Conservation (phyloP, 2,888 invertebrate genomes). For the Mythimna albipuncta region DNA sequence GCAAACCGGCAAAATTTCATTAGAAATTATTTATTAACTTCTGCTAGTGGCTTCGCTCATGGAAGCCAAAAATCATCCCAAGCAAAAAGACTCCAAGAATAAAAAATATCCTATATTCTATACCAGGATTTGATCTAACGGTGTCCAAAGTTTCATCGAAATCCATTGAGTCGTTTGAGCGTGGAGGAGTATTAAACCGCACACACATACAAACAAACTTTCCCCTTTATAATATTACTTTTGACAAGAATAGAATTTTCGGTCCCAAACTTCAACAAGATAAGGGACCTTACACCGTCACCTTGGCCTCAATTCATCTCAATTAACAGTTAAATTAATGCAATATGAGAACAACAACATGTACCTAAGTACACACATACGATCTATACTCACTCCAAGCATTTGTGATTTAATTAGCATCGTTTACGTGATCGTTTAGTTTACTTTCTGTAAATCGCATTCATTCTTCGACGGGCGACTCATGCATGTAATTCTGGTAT, state of each 20-base stretch:
- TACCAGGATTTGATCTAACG: too few relatives aligned
- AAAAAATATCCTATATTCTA: too few relatives aligned
- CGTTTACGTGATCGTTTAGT: conserved; percentile 6
- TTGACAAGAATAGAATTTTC: too few relatives aligned
- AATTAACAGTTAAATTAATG: conserved; percentile 42
- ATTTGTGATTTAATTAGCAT: conserved; percentile 16
- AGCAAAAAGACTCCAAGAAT: too few relatives aligned
- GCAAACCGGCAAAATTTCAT: too few relatives aligned
- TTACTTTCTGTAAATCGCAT: conserved; percentile 41
- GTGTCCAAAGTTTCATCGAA: too few relatives aligned
- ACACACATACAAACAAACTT: too few relatives aligned
- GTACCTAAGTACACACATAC: neutral
- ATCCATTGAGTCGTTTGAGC: too few relatives aligned
- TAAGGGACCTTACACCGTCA: neutral
- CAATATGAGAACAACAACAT: conserved; percentile 25
- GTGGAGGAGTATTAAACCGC: too few relatives aligned
- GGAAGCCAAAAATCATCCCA: too few relatives aligned
- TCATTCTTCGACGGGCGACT: conserved; percentile 8
- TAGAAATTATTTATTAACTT: too few relatives aligned
- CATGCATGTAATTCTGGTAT: conserved; percentile 19
- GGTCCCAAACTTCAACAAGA: neutral
- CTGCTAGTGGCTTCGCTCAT: too few relatives aligned
- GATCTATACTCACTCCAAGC: conserved; percentile 5
- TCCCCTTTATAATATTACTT: neutral
- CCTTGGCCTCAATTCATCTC: conserved; percentile 36